These are phyloP conservation scores for Bombylius discolor DNA, from an alignment of 2,888 invertebrate species.

Conservation along the genomic window DNA sequence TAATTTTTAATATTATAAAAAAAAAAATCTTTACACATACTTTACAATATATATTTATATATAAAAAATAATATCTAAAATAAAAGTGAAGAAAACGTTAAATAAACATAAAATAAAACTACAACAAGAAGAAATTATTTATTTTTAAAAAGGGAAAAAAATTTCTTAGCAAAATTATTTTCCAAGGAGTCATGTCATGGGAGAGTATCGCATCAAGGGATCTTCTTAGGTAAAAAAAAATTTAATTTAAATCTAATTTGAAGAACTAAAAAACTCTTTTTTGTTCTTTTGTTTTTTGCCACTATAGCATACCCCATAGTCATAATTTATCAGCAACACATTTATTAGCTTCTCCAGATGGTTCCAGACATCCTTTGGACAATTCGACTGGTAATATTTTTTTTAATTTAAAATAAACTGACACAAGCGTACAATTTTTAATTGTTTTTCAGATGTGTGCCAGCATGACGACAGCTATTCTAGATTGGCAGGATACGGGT, in stretches of 20 bases:
- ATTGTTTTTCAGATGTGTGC: constrained; percentile 22
- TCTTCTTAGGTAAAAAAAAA: constrained; percentile 50
- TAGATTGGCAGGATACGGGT: constrained; percentile 31
- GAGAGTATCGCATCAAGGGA: constrained; percentile 72
- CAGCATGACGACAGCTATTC: constrained; percentile 33
- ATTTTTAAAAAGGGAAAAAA: not conserved
- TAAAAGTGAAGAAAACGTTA: no score
- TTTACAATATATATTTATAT: no score
- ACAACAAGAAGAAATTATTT: not conserved
- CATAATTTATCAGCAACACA: constrained; percentile 76
- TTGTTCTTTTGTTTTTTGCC: no score
- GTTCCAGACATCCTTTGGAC: constrained; percentile 63
- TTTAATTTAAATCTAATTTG: no score
- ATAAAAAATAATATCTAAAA: no score
- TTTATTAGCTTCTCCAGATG: constrained; percentile 69
- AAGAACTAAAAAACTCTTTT: no score
- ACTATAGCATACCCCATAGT: constrained; percentile 54
- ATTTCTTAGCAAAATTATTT: constrained; percentile 5
- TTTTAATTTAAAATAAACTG: no score
- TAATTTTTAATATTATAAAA: no score
- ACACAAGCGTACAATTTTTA: not conserved
- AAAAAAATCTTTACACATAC: no score
- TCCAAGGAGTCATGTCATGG: constrained; percentile 58
- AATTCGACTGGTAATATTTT: constrained; percentile 44
- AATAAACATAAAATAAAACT: no score